Percentiles rank a stretch among this genome's conserved stretches.
phyloP scores from a whole-genome alignment of 2,113 vertebrate species.

The Benitochromis conjunctus region DNA sequence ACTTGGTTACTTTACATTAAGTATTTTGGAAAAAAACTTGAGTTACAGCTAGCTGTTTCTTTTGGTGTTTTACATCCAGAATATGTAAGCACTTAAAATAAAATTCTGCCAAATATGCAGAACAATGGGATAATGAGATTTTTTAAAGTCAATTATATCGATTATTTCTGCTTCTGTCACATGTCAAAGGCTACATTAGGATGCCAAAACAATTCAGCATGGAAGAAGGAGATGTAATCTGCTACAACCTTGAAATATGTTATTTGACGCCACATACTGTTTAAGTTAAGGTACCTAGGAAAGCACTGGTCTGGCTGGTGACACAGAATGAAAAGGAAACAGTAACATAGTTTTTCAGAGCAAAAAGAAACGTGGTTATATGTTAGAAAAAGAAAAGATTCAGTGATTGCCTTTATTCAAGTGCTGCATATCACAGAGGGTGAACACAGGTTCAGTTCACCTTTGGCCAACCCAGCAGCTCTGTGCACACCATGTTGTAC shows the following conservation, averaged over 20 bases:
- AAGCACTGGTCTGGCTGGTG: neutral
- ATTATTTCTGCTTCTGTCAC: constrained; percentile 47
- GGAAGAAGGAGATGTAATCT: constrained; percentile 1
- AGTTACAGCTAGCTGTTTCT: neutral
- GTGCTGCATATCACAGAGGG: neutral
- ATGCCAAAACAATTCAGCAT: constrained; percentile 49
- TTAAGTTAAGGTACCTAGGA: neutral
- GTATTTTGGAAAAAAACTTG: neutral
- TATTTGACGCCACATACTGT: neutral
- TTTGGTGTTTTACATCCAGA: neutral
- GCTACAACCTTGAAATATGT: neutral
- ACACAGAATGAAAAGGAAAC: neutral
- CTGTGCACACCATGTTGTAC: neutral
- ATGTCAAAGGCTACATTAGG: constrained; percentile 30
- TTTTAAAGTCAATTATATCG: constrained; percentile 33
- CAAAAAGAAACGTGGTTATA: neutral
- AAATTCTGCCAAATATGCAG: constrained; percentile 8
- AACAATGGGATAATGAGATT: constrained; percentile 39
- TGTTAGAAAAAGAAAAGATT: neutral
- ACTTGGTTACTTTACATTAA: neutral
- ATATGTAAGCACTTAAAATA: neutral
- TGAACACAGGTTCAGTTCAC: neutral
- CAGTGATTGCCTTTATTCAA: neutral
- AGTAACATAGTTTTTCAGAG: neutral
- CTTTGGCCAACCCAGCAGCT: neutral